Evolutionary conservation across 2,113 vertebrate species (phyloP).

Genomic region (Mungos mungo): DNA sequence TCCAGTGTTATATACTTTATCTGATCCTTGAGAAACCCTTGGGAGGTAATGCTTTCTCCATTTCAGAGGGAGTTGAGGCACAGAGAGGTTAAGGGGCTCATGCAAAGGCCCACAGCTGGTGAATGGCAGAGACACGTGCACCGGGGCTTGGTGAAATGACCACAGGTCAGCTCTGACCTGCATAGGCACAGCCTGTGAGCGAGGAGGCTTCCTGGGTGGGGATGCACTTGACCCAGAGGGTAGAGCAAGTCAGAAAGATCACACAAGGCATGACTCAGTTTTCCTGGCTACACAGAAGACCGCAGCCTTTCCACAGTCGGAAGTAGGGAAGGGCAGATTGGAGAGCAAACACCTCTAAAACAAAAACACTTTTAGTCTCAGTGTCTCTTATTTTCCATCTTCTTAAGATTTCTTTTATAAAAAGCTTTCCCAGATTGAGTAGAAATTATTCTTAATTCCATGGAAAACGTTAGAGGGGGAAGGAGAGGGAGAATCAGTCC

Average conservation of each 20-base stretch:
- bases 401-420: background rate
- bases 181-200: constrained; percentile 82
- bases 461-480: background rate
- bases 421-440: background rate
- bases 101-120: background rate
- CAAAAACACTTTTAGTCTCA: background rate
- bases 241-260: constrained; percentile 86
- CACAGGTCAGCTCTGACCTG: constrained; percentile 42
- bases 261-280: constrained; percentile 40
- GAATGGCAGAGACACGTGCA: background rate
- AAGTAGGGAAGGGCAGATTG: background rate
- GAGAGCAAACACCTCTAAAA: background rate
- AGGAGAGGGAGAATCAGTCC: background rate
- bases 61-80: background rate
- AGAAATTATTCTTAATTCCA: background rate
- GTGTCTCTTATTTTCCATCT: background rate
- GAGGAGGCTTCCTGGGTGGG: constrained; percentile 86
- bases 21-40: background rate
- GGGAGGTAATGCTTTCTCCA: background rate
- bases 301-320: background rate
- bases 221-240: constrained; percentile 87
- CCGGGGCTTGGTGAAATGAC: background rate
- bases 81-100: background rate
- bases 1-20: background rate
- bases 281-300: background rate